A percentile compares a stretch with the other conserved stretches of the same genome.
phyloP scores from a whole-genome alignment of 92 coral and sea anemone genomes.

The Bergia puertoricense region DNA sequence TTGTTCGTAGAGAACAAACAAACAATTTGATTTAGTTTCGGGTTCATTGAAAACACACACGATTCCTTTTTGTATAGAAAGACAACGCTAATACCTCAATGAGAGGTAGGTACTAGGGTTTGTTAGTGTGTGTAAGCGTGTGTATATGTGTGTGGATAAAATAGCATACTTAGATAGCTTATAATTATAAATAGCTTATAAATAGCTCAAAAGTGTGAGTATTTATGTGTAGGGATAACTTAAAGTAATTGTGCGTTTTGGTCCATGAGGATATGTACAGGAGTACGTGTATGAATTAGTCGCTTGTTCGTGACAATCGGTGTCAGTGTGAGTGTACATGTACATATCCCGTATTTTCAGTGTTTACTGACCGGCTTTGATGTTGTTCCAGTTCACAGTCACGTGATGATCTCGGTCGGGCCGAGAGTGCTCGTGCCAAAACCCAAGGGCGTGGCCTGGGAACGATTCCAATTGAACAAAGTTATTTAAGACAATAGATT shows the following conservation, averaged over 20 bases:
- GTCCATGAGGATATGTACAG: background rate
- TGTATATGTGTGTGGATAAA: too few species aligned
- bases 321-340: background rate
- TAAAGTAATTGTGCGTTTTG: too few species aligned
- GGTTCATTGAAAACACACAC: background rate
- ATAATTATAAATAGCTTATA: too few species aligned
- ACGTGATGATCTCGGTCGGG: conserved; percentile 40
- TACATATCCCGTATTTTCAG: background rate
- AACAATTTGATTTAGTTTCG: background rate
- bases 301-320: background rate
- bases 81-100: too few species aligned
- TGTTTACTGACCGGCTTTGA: conserved; percentile 21
- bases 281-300: background rate
- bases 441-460: conserved; percentile 41
- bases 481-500: too few species aligned
- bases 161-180: too few species aligned
- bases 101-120: too few species aligned
- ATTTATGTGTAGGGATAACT: too few species aligned
- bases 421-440: conserved; percentile 47
- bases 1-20: background rate
- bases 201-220: too few species aligned
- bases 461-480: background rate
- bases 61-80: background rate
- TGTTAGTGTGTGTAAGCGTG: too few species aligned
- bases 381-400: conserved; percentile 37